Base-by-base conservation (phyloP, 1,140 invertebrate genomes). In the Drosophila miranda region DNA sequence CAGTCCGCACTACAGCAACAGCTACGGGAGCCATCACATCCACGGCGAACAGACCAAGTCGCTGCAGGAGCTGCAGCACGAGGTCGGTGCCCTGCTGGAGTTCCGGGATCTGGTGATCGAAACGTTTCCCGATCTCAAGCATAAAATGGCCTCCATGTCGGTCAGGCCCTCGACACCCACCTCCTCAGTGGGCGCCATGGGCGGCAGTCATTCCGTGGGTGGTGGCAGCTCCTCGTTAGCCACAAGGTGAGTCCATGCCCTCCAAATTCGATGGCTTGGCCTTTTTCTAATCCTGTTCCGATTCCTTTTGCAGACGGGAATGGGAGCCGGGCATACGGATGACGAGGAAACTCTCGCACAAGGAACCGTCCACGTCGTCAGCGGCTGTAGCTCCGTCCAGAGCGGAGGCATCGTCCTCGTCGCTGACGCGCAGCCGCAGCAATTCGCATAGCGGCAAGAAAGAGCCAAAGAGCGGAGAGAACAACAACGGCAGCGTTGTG, bases 51-150 rank as follows among this genome's bases (percentile, higher is more conserved):
- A 91, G 75, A 91, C 90, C 26, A 91, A 91, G 66, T 91, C 90
- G 62, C 75, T 91, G 76, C 90, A 91, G 93, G 96, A 97, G 93
- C 93, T 97, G 89, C 96, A 97, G 94, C 95, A 96, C 95, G 96
- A 97, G 92, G 96, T 97, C 92, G 96, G 96, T 49, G 96, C 96
- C 66, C 91, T 97, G 62, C 94, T 97, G 91, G 96, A 97, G 92
- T 97, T 97, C 91, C 95, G 96, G 92, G 95, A 97, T 92, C 93
- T 97, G 93, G 96, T 97, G 93, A 96, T 97, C 93, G 95, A 97
- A 93, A 95, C 96, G 69, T 97, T 97, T 92, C 96, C 96, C 73
- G 96, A 97, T 92, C 94, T 97, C 84, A 94, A 95, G 87, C 94
- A 94, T 80, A 96, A 96, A 93, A 94, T 96, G 94, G 92, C 93